Conservation (phyloP, 2,797 vertebrate genomes). For the Malurus leucopterus region DNA sequence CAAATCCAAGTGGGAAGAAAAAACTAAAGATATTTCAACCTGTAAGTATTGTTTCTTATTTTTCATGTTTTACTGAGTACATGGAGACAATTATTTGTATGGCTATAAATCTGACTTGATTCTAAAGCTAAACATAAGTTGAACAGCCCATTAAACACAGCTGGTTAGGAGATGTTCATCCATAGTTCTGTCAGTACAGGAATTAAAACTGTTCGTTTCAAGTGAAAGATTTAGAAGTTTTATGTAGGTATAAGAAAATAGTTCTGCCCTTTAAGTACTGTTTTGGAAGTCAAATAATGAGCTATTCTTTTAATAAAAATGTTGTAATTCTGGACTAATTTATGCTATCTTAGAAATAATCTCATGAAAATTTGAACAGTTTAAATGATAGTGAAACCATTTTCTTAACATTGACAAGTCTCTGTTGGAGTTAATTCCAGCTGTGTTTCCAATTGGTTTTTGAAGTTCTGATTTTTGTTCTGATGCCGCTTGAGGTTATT, state of each 20-base stretch:
- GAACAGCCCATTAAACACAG: background rate
- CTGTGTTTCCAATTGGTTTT: background rate
- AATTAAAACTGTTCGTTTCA: background rate
- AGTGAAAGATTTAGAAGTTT: background rate
- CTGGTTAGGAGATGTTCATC: background rate
- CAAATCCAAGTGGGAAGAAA: conserved; percentile 95
- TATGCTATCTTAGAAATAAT: background rate
- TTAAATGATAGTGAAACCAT: background rate
- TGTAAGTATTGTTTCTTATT: conserved; percentile 76
- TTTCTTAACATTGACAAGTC: background rate
- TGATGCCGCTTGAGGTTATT: background rate
- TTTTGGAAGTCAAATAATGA: background rate
- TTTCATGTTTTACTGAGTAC: background rate
- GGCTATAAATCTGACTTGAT: background rate
- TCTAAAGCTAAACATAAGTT: background rate
- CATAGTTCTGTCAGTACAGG: background rate
- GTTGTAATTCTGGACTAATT: background rate
- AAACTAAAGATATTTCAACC: conserved; percentile 99
- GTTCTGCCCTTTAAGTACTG: background rate
- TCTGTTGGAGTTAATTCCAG: background rate
- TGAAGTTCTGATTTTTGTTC: background rate
- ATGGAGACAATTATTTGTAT: background rate
- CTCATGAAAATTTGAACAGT: background rate
- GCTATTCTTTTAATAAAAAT: background rate
- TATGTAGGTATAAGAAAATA: background rate